Evolutionary conservation across 2,113 vertebrate species (phyloP), one percentile per base, ranked within the genome.

Genomic region (Eleginops maclovinus): DNA sequence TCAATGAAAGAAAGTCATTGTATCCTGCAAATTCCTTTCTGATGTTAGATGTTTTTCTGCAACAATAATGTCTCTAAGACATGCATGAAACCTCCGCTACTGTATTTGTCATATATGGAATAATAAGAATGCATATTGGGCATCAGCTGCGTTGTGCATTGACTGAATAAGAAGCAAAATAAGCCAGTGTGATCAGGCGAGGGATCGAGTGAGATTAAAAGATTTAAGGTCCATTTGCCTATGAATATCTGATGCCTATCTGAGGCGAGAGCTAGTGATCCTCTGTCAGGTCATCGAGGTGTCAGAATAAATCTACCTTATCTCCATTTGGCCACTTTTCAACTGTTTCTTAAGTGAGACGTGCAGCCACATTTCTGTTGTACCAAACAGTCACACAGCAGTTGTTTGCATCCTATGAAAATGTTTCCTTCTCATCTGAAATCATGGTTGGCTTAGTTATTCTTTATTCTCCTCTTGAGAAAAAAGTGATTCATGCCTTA

Each of bases 211-310:
- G 73, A 90, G 91, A 91, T 93, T 92, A 91, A 90, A 91, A 89
- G 89, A 89, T 92, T 90, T 88, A 88, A 89, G 82, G 75, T 92
- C 89, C 91, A 91, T 93, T 92, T 92, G 90, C 79, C 86, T 79
- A 91, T 92, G 85, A 91, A 92, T 90, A 91, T 93, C 79, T 91
- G 89, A 92, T 87, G 79, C 85, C 75, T 90, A 77, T 91, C 76
- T 83, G 67, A 87, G 74, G 84, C 77, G 10, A 59, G 79, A 85
- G 81, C 75, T 66, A 71, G 81, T 67, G 88, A 84, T 83, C 72
- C 71, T 82, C 86, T 77, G 58, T 86, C 60, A 89, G 86, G 87
- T 88, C 68, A 22, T 21, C 12, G 78, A 92, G 88, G 93, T 92
- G 90, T 91, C 68, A 59, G 83, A 82, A 67, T 81, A 86, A 85